phyloP scores from a whole-genome alignment of 2,797 vertebrate species.

The Acrocephalus scirpaceus region DNA sequence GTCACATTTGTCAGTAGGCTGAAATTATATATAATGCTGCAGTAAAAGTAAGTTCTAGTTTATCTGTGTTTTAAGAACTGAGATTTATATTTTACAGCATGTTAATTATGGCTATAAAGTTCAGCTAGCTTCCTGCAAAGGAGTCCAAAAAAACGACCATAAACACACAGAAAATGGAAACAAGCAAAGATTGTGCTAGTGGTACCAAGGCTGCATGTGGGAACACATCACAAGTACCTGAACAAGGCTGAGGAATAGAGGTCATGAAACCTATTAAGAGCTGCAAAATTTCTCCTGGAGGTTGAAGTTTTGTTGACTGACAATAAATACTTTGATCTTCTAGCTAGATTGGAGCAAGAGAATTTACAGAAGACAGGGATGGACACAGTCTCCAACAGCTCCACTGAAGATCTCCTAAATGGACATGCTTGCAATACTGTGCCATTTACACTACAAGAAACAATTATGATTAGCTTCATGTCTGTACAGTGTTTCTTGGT shows the following conservation, averaged over 20 bases:
- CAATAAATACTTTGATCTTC: not conserved
- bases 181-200: not conserved
- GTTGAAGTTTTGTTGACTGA: not conserved
- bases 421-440: not conserved
- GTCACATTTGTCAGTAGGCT: not conserved
- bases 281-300: not conserved
- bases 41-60: not conserved
- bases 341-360: not conserved
- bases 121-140: not conserved
- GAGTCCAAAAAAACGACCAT: not conserved
- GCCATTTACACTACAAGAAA: not conserved
- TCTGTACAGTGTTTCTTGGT: not conserved
- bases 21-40: not conserved
- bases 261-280: not conserved
- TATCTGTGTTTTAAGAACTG: not conserved
- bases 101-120: not conserved
- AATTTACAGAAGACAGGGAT: not conserved
- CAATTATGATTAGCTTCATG: not conserved
- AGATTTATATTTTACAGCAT: not conserved
- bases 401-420: not conserved
- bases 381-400: not conserved
- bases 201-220: not conserved
- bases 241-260: not conserved
- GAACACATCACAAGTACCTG: not conserved
- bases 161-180: not conserved